Conservation (phyloP, 92 coral and sea anemone species). For the Porites lobata region DNA sequence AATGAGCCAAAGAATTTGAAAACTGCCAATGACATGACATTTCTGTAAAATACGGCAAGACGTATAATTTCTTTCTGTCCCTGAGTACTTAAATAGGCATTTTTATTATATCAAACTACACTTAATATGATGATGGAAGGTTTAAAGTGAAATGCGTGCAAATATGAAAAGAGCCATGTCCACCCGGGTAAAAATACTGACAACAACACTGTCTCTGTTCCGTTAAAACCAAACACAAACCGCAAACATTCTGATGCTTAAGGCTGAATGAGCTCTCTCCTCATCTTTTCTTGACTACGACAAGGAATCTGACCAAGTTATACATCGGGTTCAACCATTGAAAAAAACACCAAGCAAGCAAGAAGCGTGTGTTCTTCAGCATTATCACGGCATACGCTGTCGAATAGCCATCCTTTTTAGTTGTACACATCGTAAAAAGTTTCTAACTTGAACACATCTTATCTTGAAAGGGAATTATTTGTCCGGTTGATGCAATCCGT, state of each 20-base stretch:
- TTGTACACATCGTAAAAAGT: not conserved
- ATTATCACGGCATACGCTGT: not conserved
- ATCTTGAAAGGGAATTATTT: conserved; percentile 1
- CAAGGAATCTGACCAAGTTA: not conserved
- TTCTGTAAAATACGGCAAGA: not conserved
- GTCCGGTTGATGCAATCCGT: conserved; percentile 45
- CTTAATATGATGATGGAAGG: not conserved
- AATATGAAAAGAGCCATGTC: not conserved
- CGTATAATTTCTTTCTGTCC: not conserved
- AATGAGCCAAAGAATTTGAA: not conserved
- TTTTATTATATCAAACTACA: too few relatives aligned
- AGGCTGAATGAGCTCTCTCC: not conserved
- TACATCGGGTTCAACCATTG: not conserved
- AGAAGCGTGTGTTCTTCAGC: not conserved
- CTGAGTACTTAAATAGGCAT: too few relatives aligned
- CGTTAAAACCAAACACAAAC: not conserved
- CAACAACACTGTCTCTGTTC: not conserved
- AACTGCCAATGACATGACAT: not conserved
- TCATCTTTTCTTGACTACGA: not conserved
- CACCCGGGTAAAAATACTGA: not conserved
- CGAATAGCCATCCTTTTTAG: not conserved
- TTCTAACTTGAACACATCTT: not conserved
- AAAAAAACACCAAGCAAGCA: conserved; percentile 2
- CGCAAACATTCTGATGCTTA: not conserved
- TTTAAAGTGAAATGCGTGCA: not conserved